These are phyloP conservation scores for Nudaria mundana DNA, from an alignment of 2,888 invertebrate genomes.

Conservation along the genomic window DNA sequence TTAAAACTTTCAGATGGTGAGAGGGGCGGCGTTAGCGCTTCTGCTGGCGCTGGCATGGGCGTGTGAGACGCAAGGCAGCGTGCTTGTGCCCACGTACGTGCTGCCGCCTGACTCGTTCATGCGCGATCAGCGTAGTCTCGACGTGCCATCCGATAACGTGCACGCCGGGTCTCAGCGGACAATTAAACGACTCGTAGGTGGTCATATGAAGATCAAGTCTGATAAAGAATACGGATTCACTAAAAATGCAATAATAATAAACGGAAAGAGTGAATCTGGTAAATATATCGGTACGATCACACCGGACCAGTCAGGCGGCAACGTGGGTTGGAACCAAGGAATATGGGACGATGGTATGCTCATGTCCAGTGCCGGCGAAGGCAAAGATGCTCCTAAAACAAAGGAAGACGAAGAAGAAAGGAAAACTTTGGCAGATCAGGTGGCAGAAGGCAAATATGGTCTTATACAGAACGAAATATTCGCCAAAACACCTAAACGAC, in stretches of 20 bases:
- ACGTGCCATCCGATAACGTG: conserved; percentile 50
- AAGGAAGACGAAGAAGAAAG: conserved; percentile 85
- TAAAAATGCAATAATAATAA: conserved; percentile 65
- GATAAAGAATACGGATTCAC: conserved; percentile 65
- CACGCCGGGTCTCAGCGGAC: conserved; percentile 75
- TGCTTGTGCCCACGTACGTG: conserved; percentile 78
- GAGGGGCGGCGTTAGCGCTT: conserved; percentile 77
- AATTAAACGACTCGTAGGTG: conserved; percentile 85
- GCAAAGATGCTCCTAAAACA: conserved; percentile 77
- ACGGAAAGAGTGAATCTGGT: conserved; percentile 62
- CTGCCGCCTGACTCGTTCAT: conserved; percentile 78
- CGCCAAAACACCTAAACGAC: conserved; percentile 84
- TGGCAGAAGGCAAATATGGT: conserved; percentile 94
- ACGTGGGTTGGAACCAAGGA: conserved; percentile 77
- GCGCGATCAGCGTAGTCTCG: conserved; percentile 76
- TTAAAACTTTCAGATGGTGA: conserved; percentile 79
- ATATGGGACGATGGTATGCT: conserved; percentile 85
- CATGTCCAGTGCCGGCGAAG: conserved; percentile 86
- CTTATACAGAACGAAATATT: conserved; percentile 93
- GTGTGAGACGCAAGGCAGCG: conserved; percentile 63
- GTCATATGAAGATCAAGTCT: conserved; percentile 81
- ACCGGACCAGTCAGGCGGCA: conserved; percentile 74
- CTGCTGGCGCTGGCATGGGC: conserved; percentile 73
- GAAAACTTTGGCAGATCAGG: conserved; percentile 93
- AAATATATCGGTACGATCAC: conserved; percentile 65